phyloP scores from a whole-genome alignment of 2,888 invertebrate genomes.

The Digitonthophagus gazella region DNA sequence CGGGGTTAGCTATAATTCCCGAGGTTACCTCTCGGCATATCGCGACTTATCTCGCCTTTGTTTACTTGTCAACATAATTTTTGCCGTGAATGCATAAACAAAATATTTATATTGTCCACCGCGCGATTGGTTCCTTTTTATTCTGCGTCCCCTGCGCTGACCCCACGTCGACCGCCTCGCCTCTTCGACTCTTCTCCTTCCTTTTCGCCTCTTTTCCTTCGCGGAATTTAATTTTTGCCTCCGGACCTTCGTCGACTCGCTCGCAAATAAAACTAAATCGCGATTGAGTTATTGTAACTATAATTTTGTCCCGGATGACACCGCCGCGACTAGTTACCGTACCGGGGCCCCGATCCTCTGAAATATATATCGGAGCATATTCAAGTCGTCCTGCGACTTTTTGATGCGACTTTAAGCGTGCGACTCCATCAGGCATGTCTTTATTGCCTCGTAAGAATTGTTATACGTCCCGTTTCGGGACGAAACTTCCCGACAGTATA shows the following conservation, averaged over 20 bases:
- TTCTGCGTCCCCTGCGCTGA: constrained; percentile 19
- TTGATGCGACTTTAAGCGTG: constrained; percentile 10
- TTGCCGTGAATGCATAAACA: constrained; percentile 54
- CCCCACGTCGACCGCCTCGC: constrained; percentile 2
- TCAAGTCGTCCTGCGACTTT: constrained; percentile 7
- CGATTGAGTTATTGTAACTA: constrained; percentile 52
- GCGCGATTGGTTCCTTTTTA: constrained; percentile 49
- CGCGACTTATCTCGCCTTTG: constrained; percentile 54
- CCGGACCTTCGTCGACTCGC: neutral
- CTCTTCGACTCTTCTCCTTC: neutral
- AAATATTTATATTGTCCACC: constrained; percentile 55
- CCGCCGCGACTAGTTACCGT: constrained; percentile 17
- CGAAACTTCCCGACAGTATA: neutral
- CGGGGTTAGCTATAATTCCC: constrained; percentile 53
- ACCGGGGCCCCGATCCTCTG: constrained; percentile 5
- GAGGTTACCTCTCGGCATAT: constrained; percentile 52
- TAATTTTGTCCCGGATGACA: constrained; percentile 34
- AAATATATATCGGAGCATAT: constrained; percentile 14
- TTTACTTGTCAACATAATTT: constrained; percentile 55
- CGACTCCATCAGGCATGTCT: constrained; percentile 8
- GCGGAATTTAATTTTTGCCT: constrained; percentile 50
- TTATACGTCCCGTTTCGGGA: neutral
- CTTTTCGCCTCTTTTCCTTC: constrained; percentile 42
- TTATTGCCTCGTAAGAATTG: constrained; percentile 11
- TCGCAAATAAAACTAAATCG: constrained; percentile 46